phyloP scores from a whole-genome alignment of 2,797 vertebrate species.

The Nannoperca obscura region DNA sequence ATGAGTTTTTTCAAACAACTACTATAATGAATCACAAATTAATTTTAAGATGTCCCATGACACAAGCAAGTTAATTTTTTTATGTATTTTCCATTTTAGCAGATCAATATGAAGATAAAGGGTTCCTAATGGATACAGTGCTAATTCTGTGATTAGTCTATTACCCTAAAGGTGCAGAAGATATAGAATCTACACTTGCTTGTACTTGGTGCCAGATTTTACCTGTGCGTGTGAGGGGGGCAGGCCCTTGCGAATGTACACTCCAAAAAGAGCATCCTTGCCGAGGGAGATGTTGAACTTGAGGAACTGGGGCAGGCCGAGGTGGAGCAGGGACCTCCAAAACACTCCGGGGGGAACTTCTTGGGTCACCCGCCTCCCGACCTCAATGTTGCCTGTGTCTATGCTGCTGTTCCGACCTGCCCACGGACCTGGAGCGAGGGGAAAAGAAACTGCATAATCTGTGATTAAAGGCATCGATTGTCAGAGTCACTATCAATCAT shows the following conservation, averaged over 20 bases:
- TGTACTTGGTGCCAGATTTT: conserved; percentile 11
- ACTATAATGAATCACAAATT: conserved; percentile 69
- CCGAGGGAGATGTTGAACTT: conserved; percentile 99
- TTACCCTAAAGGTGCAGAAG: conserved; percentile 11
- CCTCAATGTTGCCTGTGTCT: conserved; percentile 93
- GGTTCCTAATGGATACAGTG: conserved; percentile 43
- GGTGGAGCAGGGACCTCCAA: conserved; percentile 96
- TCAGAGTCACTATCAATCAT: conserved; percentile 66
- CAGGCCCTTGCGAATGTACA: conserved; percentile 97
- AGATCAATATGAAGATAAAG: conserved; percentile 52
- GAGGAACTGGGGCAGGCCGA: conserved; percentile 97
- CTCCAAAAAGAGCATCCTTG: conserved; percentile 96
- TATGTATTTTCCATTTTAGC: conserved; percentile 32
- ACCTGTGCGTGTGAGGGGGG: conserved; percentile 99
- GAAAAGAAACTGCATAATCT: conserved; percentile 73
- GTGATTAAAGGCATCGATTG: conserved; percentile 66
- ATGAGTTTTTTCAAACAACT: conserved; percentile 68
- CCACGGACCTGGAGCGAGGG: conserved; percentile 88
- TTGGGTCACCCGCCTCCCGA: conserved; percentile 93
- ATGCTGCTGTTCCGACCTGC: conserved; percentile 94
- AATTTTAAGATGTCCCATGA: conserved; percentile 67
- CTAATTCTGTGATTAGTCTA: conserved; percentile 26
- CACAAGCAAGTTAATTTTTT: conserved; percentile 46
- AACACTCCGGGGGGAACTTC: conserved; percentile 95
- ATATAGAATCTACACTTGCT: conserved; percentile 5